Conservation (phyloP, 2,888 invertebrate species). For the Xanthia togata region DNA sequence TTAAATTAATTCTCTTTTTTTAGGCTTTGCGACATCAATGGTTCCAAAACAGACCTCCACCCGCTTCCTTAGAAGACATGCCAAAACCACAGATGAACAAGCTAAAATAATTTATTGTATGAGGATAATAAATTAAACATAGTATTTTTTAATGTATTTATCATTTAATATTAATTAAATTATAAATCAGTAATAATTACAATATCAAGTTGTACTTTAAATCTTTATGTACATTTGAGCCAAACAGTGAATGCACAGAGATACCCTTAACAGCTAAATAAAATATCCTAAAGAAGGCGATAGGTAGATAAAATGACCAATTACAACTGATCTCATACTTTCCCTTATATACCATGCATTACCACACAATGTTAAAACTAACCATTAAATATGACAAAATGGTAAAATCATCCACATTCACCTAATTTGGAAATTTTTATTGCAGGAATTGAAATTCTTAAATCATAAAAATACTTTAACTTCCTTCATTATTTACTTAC, state of each 20-base stretch:
- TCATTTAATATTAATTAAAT: constrained; percentile 71
- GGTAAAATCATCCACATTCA: constrained; percentile 50
- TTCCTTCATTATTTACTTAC: constrained; percentile 18
- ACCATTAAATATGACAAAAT: constrained; percentile 50
- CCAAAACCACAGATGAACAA: constrained; percentile 90
- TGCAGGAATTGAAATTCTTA: constrained; percentile 52
- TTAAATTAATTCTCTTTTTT: not conserved
- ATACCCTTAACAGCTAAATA: constrained; percentile 59
- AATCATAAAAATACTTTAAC: constrained; percentile 53
- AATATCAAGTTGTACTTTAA: constrained; percentile 82
- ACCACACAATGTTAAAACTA: constrained; percentile 50
- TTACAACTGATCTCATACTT: constrained; percentile 29
- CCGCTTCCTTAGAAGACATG: constrained; percentile 92
- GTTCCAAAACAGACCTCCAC: constrained; percentile 93
- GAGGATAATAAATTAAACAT: constrained; percentile 62
- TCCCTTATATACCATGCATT: constrained; percentile 31
- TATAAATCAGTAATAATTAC: constrained; percentile 77
- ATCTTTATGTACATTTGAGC: constrained; percentile 80
- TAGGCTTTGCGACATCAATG: constrained; percentile 94
- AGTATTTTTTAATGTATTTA: constrained; percentile 70
- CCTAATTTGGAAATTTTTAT: constrained; percentile 44
- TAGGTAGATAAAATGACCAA: constrained; percentile 40
- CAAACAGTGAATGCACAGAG: constrained; percentile 67
- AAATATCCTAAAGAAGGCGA: constrained; percentile 57
- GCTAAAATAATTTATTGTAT: constrained; percentile 68